These are phyloP conservation scores for Fundulus diaphanus DNA, from an alignment of 2,797 vertebrate genomes.

Conservation along the genomic window DNA sequence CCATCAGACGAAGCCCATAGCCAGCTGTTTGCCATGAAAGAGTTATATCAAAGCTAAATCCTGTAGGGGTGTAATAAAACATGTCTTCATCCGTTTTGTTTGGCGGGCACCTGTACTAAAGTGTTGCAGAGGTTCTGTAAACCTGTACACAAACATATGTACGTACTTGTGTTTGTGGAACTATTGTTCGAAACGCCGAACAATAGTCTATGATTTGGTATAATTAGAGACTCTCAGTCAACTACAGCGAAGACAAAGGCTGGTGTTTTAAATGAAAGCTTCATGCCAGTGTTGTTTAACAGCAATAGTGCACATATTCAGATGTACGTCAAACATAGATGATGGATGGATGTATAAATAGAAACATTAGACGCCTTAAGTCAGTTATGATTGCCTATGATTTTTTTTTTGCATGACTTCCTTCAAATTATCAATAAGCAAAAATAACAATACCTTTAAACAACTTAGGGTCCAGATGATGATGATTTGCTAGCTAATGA, in stretches of 20 bases:
- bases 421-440: neutral
- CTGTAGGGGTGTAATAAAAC: neutral
- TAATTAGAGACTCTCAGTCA: neutral
- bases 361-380: neutral
- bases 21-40: neutral
- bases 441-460: neutral
- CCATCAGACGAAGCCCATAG: slow-evolving; percentile 7
- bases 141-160: no score
- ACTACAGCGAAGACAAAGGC: neutral
- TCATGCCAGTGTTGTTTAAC: no score
- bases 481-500: neutral
- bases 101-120: neutral
- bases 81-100: no score
- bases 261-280: no score
- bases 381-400: neutral
- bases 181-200: neutral
- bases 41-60: neutral
- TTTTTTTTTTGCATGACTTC: neutral
- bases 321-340: no score
- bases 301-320: no score
- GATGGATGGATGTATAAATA: neutral
- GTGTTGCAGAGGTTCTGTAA: neutral
- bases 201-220: neutral
- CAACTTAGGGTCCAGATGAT: neutral
- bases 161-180: no score